These are phyloP conservation scores for Drosophila gaucha DNA, from an alignment of 2,888 invertebrate species.

Conservation along the genomic window DNA sequence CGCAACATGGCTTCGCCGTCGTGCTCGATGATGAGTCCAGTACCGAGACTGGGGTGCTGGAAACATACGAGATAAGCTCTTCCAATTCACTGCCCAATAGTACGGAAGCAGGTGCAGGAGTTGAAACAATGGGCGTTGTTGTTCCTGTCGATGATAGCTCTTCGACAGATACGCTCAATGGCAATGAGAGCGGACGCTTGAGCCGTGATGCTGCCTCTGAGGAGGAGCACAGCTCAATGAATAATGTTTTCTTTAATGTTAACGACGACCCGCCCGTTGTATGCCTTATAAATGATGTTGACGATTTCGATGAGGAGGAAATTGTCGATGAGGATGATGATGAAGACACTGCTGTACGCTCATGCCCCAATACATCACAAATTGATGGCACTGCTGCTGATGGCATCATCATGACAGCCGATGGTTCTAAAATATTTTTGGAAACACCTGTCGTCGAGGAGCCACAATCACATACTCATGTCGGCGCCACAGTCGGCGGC, in stretches of 20 bases:
- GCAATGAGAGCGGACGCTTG: conserved; percentile 23
- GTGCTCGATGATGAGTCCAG: conserved; percentile 81
- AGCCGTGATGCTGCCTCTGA: conserved; percentile 20
- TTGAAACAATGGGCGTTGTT: conserved; percentile 50
- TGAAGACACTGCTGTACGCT: conserved; percentile 30
- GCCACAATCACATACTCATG: conserved; percentile 66
- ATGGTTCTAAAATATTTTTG: conserved; percentile 81
- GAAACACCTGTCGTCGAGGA: conserved; percentile 84
- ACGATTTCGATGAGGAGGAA: conserved; percentile 70
- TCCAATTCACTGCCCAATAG: conserved; percentile 76
- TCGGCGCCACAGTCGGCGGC: conserved; percentile 8
- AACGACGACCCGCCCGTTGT: conserved; percentile 70
- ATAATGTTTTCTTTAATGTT: conserved; percentile 51
- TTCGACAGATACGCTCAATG: conserved; percentile 77
- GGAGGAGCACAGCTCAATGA: conserved; percentile 28
- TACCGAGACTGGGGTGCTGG: conserved; percentile 73
- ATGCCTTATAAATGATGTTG: conserved; percentile 81
- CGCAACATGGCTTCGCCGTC: conserved; percentile 79
- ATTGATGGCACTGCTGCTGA: conserved; percentile 26
- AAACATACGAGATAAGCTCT: conserved; percentile 80
- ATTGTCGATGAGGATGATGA: conserved; percentile 57
- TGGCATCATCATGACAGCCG: conserved; percentile 72
- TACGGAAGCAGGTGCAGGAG: conserved; percentile 39
- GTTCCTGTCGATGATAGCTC: conserved; percentile 79
- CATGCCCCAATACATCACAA: conserved; percentile 66